Conservation (phyloP, 2,888 invertebrate genomes). For the Erpobdella octoculata region DNA sequence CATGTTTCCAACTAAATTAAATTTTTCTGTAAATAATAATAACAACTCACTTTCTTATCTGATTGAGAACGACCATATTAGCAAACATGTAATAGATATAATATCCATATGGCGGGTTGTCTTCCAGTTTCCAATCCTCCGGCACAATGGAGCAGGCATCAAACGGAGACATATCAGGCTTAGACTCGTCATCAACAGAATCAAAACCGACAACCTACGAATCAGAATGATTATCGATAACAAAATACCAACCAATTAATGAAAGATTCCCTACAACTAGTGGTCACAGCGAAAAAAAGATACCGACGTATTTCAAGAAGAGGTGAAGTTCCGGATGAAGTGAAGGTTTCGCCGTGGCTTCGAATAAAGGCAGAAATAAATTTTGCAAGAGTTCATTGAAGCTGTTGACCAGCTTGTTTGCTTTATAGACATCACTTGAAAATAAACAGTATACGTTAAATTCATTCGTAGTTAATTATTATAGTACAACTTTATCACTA, state of each 20-base stretch:
- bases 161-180: conserved; percentile 86
- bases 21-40: too few species aligned
- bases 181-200: conserved; percentile 99
- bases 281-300: background rate
- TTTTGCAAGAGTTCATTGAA: conserved; percentile 93
- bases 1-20: too few species aligned
- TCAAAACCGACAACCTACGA: conserved; percentile 87
- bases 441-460: background rate
- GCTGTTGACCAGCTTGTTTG: conserved; percentile 83
- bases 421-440: conserved; percentile 85
- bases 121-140: conserved; percentile 73
- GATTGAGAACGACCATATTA: conserved; percentile 87
- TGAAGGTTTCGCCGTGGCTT: conserved; percentile 85
- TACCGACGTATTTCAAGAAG: conserved; percentile 64
- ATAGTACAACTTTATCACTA: too few species aligned
- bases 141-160: conserved; percentile 66
- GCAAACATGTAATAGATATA: conserved; percentile 98
- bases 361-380: conserved; percentile 88
- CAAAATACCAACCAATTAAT: background rate
- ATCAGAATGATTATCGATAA: background rate
- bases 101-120: conserved; percentile 96
- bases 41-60: conserved; percentile 67
- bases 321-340: conserved; percentile 85
- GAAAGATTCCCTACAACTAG: background rate
- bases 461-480: too few species aligned